Percentiles rank a stretch among this genome's conserved stretches.
phyloP scores from a whole-genome alignment of 2,888 invertebrate species.

The Agriopis marginaria region DNA sequence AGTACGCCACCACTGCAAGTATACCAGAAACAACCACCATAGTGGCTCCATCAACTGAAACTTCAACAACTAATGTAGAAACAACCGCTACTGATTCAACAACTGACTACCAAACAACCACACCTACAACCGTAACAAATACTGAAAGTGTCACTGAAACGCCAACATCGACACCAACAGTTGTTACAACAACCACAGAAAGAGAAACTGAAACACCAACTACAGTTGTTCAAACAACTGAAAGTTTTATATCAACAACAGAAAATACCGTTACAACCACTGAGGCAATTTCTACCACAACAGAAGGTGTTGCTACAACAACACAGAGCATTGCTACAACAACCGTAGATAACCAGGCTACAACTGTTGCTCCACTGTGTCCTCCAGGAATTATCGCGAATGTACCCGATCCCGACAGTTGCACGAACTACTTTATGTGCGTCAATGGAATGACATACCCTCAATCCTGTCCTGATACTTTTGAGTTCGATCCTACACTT shows the following conservation, averaged over 20 bases:
- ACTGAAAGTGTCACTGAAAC: conserved; percentile 3
- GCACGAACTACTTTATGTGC: conserved; percentile 59
- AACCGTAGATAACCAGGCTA: conserved; percentile 1
- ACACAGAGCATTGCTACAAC: background rate
- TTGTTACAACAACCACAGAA: conserved; percentile 5
- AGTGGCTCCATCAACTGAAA: conserved; percentile 3
- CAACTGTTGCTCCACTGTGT: conserved; percentile 38
- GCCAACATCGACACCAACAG: conserved; percentile 1
- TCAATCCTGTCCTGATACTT: conserved; percentile 52
- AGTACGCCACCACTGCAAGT: background rate
- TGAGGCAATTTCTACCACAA: background rate
- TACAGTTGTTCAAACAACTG: background rate
- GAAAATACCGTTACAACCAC: background rate
- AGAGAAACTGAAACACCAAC: background rate
- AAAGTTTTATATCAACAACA: background rate
- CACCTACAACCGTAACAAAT: conserved; percentile 10
- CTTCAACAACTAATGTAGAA: conserved; percentile 1
- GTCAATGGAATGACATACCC: conserved; percentile 48
- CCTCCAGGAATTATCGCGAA: conserved; percentile 50
- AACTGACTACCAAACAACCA: conserved; percentile 1
- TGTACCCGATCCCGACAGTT: conserved; percentile 55
- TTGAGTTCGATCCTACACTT: conserved; percentile 50
- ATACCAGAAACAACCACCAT: conserved; percentile 3
- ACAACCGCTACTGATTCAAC: background rate
- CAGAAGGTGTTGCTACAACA: background rate